Conservation (phyloP, 2,888 invertebrate genomes). For the Gisinianus flammeolus region DNA sequence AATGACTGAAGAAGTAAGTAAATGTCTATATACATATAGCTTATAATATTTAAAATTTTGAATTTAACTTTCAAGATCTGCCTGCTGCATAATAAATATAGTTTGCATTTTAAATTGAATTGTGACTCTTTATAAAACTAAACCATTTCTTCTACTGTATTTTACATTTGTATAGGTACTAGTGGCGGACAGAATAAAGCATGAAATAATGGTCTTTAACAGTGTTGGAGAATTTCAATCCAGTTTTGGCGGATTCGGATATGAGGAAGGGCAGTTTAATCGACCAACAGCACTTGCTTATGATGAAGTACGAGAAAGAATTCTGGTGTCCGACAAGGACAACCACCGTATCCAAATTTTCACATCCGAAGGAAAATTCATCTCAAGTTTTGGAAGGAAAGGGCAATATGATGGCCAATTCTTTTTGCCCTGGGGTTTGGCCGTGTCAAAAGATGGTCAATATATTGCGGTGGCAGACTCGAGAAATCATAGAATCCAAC, state of each 20-base stretch:
- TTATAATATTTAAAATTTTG: too few species aligned
- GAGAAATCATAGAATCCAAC: conserved; percentile 52
- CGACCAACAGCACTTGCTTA: conserved; percentile 86
- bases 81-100: too few species aligned
- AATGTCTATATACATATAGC: too few species aligned
- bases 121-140: neutral
- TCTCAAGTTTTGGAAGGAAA: conserved; percentile 81
- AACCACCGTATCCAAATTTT: conserved; percentile 38
- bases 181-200: conserved; percentile 34
- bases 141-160: neutral
- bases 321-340: conserved; percentile 42
- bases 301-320: conserved; percentile 67
- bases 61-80: too few species aligned
- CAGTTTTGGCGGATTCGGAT: conserved; percentile 64
- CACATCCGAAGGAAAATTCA: conserved; percentile 75
- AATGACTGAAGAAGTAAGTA: conserved; percentile 39
- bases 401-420: conserved; percentile 75
- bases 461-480: conserved; percentile 49
- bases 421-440: conserved; percentile 54
- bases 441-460: conserved; percentile 43
- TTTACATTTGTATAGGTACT: conserved; percentile 15
- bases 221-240: conserved; percentile 12
- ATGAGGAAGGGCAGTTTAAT: conserved; percentile 83
- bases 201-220: conserved; percentile 36
- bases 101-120: too few species aligned